Evolutionary conservation across 2,888 invertebrate species (phyloP).

Genomic region (Azorinus chamasolen): DNA sequence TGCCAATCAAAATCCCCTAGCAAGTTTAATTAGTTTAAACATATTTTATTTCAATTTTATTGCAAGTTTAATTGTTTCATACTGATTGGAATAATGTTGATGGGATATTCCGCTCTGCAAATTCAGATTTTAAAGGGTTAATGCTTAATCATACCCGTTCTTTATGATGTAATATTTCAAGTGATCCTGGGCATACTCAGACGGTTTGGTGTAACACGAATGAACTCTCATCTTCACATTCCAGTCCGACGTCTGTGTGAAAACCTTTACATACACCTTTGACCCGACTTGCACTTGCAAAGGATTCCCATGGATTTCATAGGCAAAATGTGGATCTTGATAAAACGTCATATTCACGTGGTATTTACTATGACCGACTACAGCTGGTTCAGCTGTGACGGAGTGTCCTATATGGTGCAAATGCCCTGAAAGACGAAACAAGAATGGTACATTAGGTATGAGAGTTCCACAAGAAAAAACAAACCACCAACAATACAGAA

Average conservation of each 20-base stretch:
- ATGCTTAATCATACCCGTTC: constrained; percentile 40
- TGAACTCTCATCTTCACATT: constrained; percentile 53
- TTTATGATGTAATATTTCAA: constrained; percentile 46
- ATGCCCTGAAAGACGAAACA: no score
- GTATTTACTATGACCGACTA: constrained; percentile 41
- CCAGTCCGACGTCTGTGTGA: constrained; percentile 47
- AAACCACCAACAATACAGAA: no score
- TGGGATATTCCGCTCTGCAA: no score
- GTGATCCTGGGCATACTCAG: constrained; percentile 16
- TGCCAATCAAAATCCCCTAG: no score
- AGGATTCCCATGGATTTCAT: constrained; percentile 37
- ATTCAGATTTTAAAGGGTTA: no score
- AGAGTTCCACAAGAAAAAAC: no score
- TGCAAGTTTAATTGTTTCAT: no score
- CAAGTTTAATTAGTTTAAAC: no score
- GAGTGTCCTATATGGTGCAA: no score
- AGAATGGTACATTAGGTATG: no score
- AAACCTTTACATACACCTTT: constrained; percentile 61
- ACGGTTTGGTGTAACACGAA: constrained; percentile 59
- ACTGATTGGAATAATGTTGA: no score
- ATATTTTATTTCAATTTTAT: no score
- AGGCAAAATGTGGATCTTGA: constrained; percentile 42
- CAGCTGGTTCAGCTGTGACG: constrained; percentile 3
- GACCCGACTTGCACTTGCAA: constrained; percentile 42
- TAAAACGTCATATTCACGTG: constrained; percentile 49